Evolutionary conservation across 2,888 invertebrate species (phyloP), one percentile per base, ranked within the genome.

Genomic region (Leucophora obtusa): DNA sequence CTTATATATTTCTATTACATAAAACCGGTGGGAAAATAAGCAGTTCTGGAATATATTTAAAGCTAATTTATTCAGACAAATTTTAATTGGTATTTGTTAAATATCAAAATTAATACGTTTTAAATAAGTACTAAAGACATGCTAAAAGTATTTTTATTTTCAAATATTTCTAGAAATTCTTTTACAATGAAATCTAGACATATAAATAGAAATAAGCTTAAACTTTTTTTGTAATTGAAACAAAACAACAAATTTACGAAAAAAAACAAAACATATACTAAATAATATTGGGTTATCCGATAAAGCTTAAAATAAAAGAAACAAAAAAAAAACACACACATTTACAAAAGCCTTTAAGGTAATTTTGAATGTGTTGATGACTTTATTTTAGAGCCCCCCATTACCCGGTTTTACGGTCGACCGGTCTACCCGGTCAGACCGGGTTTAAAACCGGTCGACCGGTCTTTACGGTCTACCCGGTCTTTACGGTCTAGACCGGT

Each of bases 361-460:
- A 71, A 71, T 65, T 70, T 58, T 43, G 53, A 62, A 77, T 77
- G 71, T 77, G 77, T 77, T 77, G 71, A 77, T 77, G 71, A 60
- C 35, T 77, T 77, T 77, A n/a, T n/a, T n/a, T n/a, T n/a, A n/a
- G n/a, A n/a, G n/a, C n/a, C n/a, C n/a, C n/a, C n/a, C n/a, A n/a
- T n/a, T n/a, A n/a, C n/a, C n/a, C n/a, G n/a, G n/a, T n/a, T n/a
- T n/a, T n/a, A n/a, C n/a, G n/a, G n/a, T n/a, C n/a, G n/a, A n/a
- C n/a, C n/a, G n/a, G n/a, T n/a, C n/a, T n/a, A n/a, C n/a, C n/a
- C n/a, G n/a, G n/a, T n/a, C n/a, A n/a, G n/a, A n/a, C n/a, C n/a
- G n/a, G n/a, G n/a, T n/a, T n/a, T n/a, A n/a, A n/a, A n/a, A n/a
- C n/a, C n/a, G n/a, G n/a, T n/a, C n/a, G n/a, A n/a, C n/a, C n/a